Base-by-base conservation (phyloP, 2,797 vertebrate species). In the Limosa lapponica region DNA sequence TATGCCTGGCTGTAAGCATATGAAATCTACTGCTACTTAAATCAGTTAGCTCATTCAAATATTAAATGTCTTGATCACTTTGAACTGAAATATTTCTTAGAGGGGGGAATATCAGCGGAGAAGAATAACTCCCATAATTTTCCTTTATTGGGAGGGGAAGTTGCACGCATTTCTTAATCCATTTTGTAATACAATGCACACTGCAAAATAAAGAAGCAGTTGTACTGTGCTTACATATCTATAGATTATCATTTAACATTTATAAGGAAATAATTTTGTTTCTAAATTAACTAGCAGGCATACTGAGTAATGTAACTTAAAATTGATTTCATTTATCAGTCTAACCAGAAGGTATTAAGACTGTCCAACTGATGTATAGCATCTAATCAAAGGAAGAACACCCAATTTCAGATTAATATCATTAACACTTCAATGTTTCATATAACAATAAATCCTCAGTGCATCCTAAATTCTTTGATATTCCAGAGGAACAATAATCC, bases 321-420 rank as follows among this genome's bases (percentile, higher is more conserved):
- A 96, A 96, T 66, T 94, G 20, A 96, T 94, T 97, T 96, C 37
- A 94, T 97, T 95, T 96, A 82, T 97, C 95, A 96, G 66, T 84
- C 62, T 96, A 97, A 95, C 66, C 71, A 92, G 80, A 78, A 96
- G 94, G 61, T 90, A 78, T 96, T 96, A 93, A 92, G 91, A 54
- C 85, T 97, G 93, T 94, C 96, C 96, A 66, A 64, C 72, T 97
- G 95, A 98, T 96, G 34, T 73, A 96, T 93, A 91, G 85, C 20
- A 34, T 90, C 79, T 97, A 96, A 95, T 97, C 93, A 96, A 96
- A 96, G 77, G 75, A 82, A 94, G 87, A 98, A 64, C 55, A 86
- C 91, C 30, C 87, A 75, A n/a, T 81, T 96, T 92, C 85, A 93
- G 86, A 95, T 97, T 94, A 86, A 82, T 94, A 92, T 95, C 59